phyloP scores from a whole-genome alignment of 2,113 vertebrate genomes.

The Plecotus auritus region DNA sequence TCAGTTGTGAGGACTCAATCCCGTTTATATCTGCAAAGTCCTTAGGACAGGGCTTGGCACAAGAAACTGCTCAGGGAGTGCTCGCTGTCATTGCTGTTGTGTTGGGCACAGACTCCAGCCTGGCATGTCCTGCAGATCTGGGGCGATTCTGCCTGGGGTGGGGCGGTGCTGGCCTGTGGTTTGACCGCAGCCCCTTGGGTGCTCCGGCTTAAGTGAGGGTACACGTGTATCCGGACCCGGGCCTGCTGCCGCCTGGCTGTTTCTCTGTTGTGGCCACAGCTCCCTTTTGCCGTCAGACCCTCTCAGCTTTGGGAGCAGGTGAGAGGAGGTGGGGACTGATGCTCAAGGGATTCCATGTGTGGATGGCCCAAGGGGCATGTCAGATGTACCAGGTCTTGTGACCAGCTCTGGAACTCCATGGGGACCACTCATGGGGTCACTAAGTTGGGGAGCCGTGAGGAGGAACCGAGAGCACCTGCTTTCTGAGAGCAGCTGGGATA shows the following conservation, averaged over 20 bases:
- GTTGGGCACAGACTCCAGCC: not conserved
- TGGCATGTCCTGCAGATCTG: not conserved
- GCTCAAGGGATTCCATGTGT: not conserved
- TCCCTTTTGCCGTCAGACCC: not conserved
- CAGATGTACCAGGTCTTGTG: not conserved
- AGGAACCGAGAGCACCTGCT: not conserved
- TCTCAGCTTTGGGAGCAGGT: not conserved
- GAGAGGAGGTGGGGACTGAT: accelerated
- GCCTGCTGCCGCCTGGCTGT: not conserved
- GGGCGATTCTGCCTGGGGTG: not conserved
- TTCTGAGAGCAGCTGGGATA: not conserved
- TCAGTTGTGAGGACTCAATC: not conserved
- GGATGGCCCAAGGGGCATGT: accelerated
- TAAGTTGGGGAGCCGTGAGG: not conserved
- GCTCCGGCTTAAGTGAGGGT: not conserved
- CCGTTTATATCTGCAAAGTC: slow-evolving; percentile 4
- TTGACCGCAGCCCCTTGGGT: not conserved
- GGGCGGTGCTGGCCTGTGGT: not conserved
- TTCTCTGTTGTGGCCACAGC: too few relatives aligned
- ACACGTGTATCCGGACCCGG: not conserved
- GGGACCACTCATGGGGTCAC: not conserved
- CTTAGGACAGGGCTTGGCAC: not conserved
- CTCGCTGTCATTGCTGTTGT: not conserved
- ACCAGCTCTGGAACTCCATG: not conserved
- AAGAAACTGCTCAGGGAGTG: not conserved